These are phyloP conservation scores for Phlogophora meticulosa DNA, from an alignment of 2,888 invertebrate genomes.

Conservation along the genomic window DNA sequence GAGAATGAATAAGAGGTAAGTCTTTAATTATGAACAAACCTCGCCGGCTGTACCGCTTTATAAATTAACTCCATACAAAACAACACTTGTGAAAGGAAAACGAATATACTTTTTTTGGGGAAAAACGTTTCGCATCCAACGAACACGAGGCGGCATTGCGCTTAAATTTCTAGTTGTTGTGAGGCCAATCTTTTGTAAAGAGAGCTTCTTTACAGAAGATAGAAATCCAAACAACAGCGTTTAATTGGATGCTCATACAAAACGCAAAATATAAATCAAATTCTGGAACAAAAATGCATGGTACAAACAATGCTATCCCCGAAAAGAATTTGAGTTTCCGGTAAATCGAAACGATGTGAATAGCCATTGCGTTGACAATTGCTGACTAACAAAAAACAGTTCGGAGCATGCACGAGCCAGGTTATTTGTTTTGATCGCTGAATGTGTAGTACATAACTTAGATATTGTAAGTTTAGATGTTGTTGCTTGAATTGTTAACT, in stretches of 20 bases:
- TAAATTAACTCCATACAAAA: conserved; percentile 78
- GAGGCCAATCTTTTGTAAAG: conserved; percentile 68
- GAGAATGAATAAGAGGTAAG: conserved; percentile 83
- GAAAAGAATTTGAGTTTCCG: conserved; percentile 64
- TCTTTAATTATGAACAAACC: conserved; percentile 85
- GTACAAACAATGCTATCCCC: conserved; percentile 65
- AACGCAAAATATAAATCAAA: conserved; percentile 67
- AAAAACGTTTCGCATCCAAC: conserved; percentile 65
- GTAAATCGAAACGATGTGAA: conserved; percentile 67
- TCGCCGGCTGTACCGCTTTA: conserved; percentile 71
- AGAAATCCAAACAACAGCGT: conserved; percentile 10
- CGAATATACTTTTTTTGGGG: conserved; percentile 65
- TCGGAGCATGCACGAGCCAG: conserved; percentile 30
- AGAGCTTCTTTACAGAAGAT: conserved; percentile 35
- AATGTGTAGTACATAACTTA: neutral
- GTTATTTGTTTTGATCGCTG: conserved; percentile 25
- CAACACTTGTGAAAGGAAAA: conserved; percentile 72
- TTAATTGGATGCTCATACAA: conserved; percentile 62
- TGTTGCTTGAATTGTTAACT: neutral
- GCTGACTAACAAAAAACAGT: conserved; percentile 62
- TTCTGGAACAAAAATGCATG: conserved; percentile 64
- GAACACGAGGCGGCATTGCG: conserved; percentile 58
- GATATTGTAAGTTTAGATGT: neutral
- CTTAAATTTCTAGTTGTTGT: conserved; percentile 63
- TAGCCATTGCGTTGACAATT: conserved; percentile 60